Conservation (phyloP, 2,113 vertebrate species). For the Labeo rohita region DNA sequence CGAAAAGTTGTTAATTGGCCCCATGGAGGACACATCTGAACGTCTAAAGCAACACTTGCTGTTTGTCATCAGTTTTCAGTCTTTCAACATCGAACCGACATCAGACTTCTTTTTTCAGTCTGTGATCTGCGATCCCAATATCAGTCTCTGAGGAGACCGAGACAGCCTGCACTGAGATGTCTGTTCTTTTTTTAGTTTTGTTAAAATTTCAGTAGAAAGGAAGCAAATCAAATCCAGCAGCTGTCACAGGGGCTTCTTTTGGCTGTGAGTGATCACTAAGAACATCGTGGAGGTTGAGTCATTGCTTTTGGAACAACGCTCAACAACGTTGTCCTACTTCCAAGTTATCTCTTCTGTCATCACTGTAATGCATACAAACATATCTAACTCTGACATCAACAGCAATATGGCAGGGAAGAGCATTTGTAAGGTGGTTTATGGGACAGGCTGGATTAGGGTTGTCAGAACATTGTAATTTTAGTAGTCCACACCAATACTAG, state of each 20-base stretch:
- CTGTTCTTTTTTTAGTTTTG: not conserved
- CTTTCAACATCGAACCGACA: not conserved
- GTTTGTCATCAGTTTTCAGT: not conserved
- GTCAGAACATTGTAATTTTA: constrained; percentile 5
- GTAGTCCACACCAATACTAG: not conserved
- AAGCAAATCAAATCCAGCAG: constrained; percentile 59
- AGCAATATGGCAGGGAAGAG: not conserved
- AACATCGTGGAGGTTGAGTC: constrained; percentile 52
- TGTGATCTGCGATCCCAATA: not conserved
- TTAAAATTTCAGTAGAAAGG: constrained; percentile 9
- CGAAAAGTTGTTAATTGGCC: constrained; percentile 2
- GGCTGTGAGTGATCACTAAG: constrained; percentile 55
- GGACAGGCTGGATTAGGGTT: not conserved
- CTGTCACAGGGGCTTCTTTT: constrained; percentile 59
- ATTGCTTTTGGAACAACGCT: constrained; percentile 37
- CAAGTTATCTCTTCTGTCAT: constrained; percentile 26
- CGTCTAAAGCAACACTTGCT: not conserved
- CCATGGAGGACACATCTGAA: not conserved
- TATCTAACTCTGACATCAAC: constrained; percentile 18
- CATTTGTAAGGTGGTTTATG: not conserved
- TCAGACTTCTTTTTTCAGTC: not conserved
- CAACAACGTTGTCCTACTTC: constrained; percentile 9
- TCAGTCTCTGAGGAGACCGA: not conserved
- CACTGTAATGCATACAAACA: constrained; percentile 10
- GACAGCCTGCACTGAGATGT: not conserved